Evolutionary conservation across 1,140 invertebrate genomes (phyloP).

Genomic region (Melitaea cinxia): DNA sequence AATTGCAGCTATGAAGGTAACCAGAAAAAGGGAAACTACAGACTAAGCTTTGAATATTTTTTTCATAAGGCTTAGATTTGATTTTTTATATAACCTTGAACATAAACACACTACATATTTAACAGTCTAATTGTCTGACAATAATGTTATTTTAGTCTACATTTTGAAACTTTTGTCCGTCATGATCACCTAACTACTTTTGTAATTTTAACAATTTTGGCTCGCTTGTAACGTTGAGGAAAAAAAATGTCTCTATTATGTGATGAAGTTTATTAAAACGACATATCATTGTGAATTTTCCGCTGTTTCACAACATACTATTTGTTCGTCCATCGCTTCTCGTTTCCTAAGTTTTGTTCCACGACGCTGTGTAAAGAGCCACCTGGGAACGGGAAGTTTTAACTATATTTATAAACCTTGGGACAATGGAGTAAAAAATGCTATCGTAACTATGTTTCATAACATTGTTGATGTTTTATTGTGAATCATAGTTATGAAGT

Average conservation of each 20-base stretch:
- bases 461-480: slow-evolving; percentile 8
- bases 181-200: too few species aligned
- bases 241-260: background rate
- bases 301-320: slow-evolving; percentile 20
- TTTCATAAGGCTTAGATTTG: too few species aligned
- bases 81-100: too few species aligned
- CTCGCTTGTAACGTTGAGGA: background rate
- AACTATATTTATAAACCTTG: slow-evolving; percentile 32
- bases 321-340: slow-evolving; percentile 31
- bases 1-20: too few species aligned
- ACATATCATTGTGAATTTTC: slow-evolving; percentile 14
- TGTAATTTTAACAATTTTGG: too few species aligned
- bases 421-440: slow-evolving; percentile 15
- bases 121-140: too few species aligned
- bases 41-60: too few species aligned
- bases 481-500: background rate
- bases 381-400: slow-evolving; percentile 50
- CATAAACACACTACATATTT: too few species aligned
- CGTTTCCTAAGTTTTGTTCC: slow-evolving; percentile 44
- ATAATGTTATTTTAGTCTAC: too few species aligned
- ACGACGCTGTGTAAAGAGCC: slow-evolving; percentile 51
- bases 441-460: slow-evolving; percentile 11
- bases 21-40: too few species aligned
- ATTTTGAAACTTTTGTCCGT: too few species aligned
- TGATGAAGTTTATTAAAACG: slow-evolving; percentile 10